phyloP scores from a whole-genome alignment of 1,140 invertebrate species.

The Hycleus cichorii region DNA sequence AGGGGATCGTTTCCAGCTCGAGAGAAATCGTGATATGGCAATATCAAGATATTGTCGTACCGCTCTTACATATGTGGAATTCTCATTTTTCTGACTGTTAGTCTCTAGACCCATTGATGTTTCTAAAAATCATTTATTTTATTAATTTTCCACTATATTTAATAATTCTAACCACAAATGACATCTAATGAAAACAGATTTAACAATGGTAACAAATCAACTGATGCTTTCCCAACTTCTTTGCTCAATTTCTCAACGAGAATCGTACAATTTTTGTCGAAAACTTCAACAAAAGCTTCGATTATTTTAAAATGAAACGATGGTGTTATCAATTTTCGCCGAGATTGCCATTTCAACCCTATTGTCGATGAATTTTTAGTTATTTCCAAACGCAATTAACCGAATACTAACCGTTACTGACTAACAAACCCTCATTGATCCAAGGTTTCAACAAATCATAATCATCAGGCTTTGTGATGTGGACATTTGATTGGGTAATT shows the following conservation, averaged over 20 bases:
- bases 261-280: slow-evolving; percentile 63
- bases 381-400: not conserved
- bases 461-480: slow-evolving; percentile 4
- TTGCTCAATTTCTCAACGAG: slow-evolving; percentile 46
- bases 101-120: slow-evolving; percentile 19
- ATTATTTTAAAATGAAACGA: slow-evolving; percentile 76
- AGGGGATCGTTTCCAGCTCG: slow-evolving; percentile 14
- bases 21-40: slow-evolving; percentile 19
- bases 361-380: not conserved
- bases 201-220: slow-evolving; percentile 59
- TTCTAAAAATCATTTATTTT: slow-evolving; percentile 13
- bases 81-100: slow-evolving; percentile 16
- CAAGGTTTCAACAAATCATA: slow-evolving; percentile 1
- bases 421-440: slow-evolving; percentile 1
- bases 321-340: slow-evolving; percentile 68
- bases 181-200: slow-evolving; percentile 70
- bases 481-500: not conserved
- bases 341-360: slow-evolving; percentile 50
- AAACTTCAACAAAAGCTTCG: slow-evolving; percentile 65
- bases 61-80: slow-evolving; percentile 18
- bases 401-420: slow-evolving; percentile 1
- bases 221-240: slow-evolving; percentile 38
- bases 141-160: not conserved
- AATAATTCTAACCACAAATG: slow-evolving; percentile 59
- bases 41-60: slow-evolving; percentile 16